These are phyloP conservation scores for Procambarus virginalis DNA, from an alignment of 1,140 invertebrate species.

Conservation along the genomic window DNA sequence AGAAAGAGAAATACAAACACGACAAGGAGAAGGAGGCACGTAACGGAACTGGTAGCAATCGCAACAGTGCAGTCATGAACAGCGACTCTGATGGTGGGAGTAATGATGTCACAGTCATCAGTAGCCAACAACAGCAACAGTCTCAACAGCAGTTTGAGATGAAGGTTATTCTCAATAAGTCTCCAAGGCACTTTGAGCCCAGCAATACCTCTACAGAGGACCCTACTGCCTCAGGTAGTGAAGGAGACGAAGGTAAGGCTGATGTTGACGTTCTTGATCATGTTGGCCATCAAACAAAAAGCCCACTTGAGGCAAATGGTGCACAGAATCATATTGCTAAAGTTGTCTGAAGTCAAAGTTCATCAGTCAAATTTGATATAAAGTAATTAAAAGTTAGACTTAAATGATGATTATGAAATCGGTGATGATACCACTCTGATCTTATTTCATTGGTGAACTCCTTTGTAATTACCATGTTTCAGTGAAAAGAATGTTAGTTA, in stretches of 20 bases:
- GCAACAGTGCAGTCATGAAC: slow-evolving; percentile 57
- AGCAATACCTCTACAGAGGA: slow-evolving; percentile 30
- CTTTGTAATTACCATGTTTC: no score
- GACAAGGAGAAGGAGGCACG: slow-evolving; percentile 49
- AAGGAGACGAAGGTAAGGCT: slow-evolving; percentile 7
- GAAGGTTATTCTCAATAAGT: slow-evolving; percentile 37
- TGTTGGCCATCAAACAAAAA: slow-evolving; percentile 22
- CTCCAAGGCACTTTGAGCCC: slow-evolving; percentile 44
- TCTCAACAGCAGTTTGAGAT: slow-evolving; percentile 30
- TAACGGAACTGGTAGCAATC: slow-evolving; percentile 53
- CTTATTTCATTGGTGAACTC: no score
- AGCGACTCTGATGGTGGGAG: slow-evolving; percentile 53
- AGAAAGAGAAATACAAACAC: slow-evolving; percentile 49
- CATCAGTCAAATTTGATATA: no score
- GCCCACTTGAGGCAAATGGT: slow-evolving; percentile 41
- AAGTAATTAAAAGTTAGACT: no score
- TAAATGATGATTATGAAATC: no score
- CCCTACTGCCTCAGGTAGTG: not conserved
- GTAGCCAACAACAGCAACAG: slow-evolving; percentile 34
- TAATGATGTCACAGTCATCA: slow-evolving; percentile 33
- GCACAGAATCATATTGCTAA: slow-evolving; percentile 52
- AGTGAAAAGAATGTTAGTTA: no score
- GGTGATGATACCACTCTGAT: no score
- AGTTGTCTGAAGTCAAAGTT: slow-evolving; percentile 16
- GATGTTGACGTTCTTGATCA: slow-evolving; percentile 11